Base-by-base conservation (phyloP, 2,113 vertebrate genomes). In the Myotis yumanensis region DNA sequence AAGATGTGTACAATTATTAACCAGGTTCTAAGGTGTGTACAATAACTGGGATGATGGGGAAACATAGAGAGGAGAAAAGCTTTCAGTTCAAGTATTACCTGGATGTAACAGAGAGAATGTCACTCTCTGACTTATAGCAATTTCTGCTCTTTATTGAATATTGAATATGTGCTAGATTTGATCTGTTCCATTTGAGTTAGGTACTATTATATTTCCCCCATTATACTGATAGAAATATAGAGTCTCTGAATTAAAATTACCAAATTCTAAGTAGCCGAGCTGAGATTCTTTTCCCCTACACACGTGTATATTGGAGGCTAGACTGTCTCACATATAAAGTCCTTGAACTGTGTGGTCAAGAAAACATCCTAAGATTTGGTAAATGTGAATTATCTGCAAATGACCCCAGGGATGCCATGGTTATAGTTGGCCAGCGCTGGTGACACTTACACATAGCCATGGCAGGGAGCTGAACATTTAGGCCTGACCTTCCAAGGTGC, bases 81-180 rank as follows among this genome's bases (percentile, higher is more conserved):
- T 94, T 80, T 11, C 51, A 71, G 0, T 30, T 73, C 75, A n/a
- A 52, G 6, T 28, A 59, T 64, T 57, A n/a, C 25, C 32, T 46
- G 35, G 35, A 23, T 69, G 40, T 40, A 72, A 95, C 12, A 32
- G 25, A 25, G 35, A 77, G 66, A 96, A 73, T 37, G 48, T 35
- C n/a, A 71, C 48, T 97, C 71, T 52, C 28, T 37, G 40, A 83
- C 20, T 86, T 84, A 30, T 57, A 77, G 83, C n/a, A 91, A 86
- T 9, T 17, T 14, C 7, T 28, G 37, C 25, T 40, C 5, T 22
- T 76, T 83, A 52, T 48, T 51, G 14, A 72, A 48, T 82, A 32
- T 10, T 90, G n/a, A 81, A 57, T 7, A 6, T 6, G 73, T 32
- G 32, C 28, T 48, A 76, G 32, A 71, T 76, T 30, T 76, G 22